Evolutionary conservation across 2,888 invertebrate species (phyloP), one percentile per base, ranked within the genome.

Genomic region (Tetanocera ferruginea): DNA sequence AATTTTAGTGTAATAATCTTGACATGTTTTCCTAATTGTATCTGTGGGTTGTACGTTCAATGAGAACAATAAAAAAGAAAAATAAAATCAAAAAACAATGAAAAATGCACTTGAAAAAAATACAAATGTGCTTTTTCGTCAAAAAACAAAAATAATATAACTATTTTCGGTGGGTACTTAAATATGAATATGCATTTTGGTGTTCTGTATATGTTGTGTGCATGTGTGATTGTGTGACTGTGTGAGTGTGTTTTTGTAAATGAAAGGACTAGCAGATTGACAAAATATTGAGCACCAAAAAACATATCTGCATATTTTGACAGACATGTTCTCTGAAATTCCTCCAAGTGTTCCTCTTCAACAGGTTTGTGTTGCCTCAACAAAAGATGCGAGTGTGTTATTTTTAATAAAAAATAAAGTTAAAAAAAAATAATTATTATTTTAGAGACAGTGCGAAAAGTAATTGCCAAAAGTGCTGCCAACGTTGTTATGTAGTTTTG

Each of bases 1-100:
- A 82, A 88, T 88, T 83, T 87, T 89, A 83, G 81, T 85, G 85
- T 90, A 83, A 87, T 88, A 89, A 83, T 87, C 86, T 82, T 86
- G 87, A 83, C 86, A 84, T 85, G 86, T 83, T 86, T 88, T 86
- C 81, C 85, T 88, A 84, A 89, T 83, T 82, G 87, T 84, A 85
- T 87, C 90, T 90, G 87, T 79, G 83, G 83, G 81, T 81, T 81
- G 78, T 72, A 81, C 81, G 78, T 83, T 78, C 78, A 78, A 80
- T 83, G 77, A 82, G 75, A 69, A 71, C 37, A 67, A 64, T 49
- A 49, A 69, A 49, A 9, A 19, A 76, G 14, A 60, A 70, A 66
- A 57, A 49, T 23, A 69, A 73, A 70, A 79, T 66, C 23, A 75
- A 71, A 66, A 67, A 49, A 72, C 14, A 78, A 55, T 72, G 62